Base-by-base conservation (phyloP, 2,797 vertebrate species). In the Spea hammondii region DNA sequence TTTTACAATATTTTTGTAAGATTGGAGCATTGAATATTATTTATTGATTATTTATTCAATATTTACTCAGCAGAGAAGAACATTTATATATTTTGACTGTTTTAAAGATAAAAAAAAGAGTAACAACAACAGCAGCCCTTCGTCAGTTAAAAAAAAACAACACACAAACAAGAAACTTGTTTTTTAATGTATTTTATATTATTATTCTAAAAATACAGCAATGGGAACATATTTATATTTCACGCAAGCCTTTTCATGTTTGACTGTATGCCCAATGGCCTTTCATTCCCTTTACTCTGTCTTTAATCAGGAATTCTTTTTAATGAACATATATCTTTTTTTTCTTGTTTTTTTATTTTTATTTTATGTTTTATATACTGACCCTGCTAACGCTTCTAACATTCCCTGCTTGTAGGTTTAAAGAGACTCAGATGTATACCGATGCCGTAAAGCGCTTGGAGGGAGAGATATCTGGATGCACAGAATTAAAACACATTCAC, bases 281-380 rank as follows among this genome's bases (percentile, higher is more conserved):
- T 10, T 11, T 10, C 13, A 47, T 71, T 71, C 68, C 64, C 32
- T 8, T 62, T 46, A 57, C 57, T 13, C 6, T 51, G 66, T n/a
- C 55, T 77, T n/a, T 70, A 53, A 77, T 77, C 76, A 70, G 32
- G 6, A 55, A 77, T 64, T 71, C 76, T 77, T 54, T 77, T 59
- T 77, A 70, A 77, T 77, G 67, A 77, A 77, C 76, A 71, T 77
- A 65, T 71, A 54, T 73, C 57, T 77, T 44, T 71, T 17, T 65
- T 45, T 77, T 64, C 68, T 64, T 48, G 64, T 66, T 66, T 71
- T 77, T 70, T 77, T 64, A 71, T 32, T 77, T 66, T 45, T 77
- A 64, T 64, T 64, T 59, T 64, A 53, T 59, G 70, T 14, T 71
- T 66, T 70, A 66, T 70, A 70, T 65, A 77, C 67, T 70, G 59